phyloP scores from a whole-genome alignment of 2,797 vertebrate species.

The Hydrocynus forskahlii region DNA sequence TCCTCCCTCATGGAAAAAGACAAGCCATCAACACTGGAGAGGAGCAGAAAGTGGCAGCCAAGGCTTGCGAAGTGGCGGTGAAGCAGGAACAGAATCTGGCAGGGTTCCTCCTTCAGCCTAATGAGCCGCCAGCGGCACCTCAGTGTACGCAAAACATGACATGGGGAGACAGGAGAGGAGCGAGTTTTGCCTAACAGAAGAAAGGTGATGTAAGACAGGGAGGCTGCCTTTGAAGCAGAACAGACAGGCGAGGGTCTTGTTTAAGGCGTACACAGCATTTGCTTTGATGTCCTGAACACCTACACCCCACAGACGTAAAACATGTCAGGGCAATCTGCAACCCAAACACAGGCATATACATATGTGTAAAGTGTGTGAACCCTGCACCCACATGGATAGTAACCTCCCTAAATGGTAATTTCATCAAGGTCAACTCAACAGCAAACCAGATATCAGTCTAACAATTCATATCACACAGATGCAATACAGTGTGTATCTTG shows the following conservation, averaged over 20 bases:
- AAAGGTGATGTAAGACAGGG: conserved; percentile 23
- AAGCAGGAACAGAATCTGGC: conserved; percentile 34
- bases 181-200: conserved; percentile 41
- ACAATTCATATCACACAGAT: too few species aligned
- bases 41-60: conserved; percentile 10
- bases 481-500: too few species aligned
- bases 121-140: conserved; percentile 37
- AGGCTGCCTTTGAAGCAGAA: conserved; percentile 42
- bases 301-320: background rate
- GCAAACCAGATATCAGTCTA: too few species aligned
- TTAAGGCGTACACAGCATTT: background rate
- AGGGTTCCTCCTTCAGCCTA: conserved; percentile 37
- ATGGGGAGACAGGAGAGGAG: background rate
- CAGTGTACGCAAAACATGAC: conserved; percentile 1
- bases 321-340: background rate
- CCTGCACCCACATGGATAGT: too few species aligned
- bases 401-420: too few species aligned
- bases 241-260: conserved; percentile 39
- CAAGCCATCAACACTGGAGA: conserved; percentile 5
- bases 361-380: background rate
- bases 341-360: background rate
- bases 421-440: too few species aligned
- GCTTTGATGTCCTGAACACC: conserved; percentile 28
- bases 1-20: conserved; percentile 3
- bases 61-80: background rate